Base-by-base conservation (phyloP, 2,888 invertebrate species). In the Nephrotoma appendiculata region DNA sequence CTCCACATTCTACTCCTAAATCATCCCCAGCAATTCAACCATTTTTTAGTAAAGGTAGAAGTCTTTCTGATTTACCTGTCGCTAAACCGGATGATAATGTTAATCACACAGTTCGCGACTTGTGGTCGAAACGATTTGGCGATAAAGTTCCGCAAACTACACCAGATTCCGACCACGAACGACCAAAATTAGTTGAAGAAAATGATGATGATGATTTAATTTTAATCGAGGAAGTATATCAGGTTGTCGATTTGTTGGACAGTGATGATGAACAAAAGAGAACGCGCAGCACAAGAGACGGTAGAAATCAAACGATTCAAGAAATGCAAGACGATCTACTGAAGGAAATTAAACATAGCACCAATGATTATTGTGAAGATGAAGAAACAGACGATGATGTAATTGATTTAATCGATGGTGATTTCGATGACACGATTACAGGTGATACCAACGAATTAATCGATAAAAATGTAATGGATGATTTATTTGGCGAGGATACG, bases 391-490 rank as follows among this genome's bases (percentile, higher is more conserved):
- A 87, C 42, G 88, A 88, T 12, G 90, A 89, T 52, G 90, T 91
- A 0, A 91, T 92, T 11, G 86, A 89, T 0, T 88, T 92, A 71
- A 91, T 92, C 6, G 90, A 90, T 86, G 91, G 91, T 41, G 90
- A 90, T 86, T 88, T 88, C 12, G 89, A 89, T 84, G 89, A 89
- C 57, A 87, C 87, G 0, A 12, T 88, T 0, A 88, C 88, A 83
- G 86, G 89, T 11, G 87, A 89, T 0, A 88, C 88, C 0, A 87
- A 88, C 0, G 90, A 90, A 86, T 86, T 91, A 44, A 89, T 90
- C 0, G 90, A 91, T 87, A 90, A 90, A 19, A 90, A 90, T 0
- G 87, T 91, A 11, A 89, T 91, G 1, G 90, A 91, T 86, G 91
- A 91, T 88, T 86, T 91, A 0, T 91, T 90, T 86, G 91, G 91